phyloP scores from a whole-genome alignment of 2,113 vertebrate species.

The Struthio camelus region DNA sequence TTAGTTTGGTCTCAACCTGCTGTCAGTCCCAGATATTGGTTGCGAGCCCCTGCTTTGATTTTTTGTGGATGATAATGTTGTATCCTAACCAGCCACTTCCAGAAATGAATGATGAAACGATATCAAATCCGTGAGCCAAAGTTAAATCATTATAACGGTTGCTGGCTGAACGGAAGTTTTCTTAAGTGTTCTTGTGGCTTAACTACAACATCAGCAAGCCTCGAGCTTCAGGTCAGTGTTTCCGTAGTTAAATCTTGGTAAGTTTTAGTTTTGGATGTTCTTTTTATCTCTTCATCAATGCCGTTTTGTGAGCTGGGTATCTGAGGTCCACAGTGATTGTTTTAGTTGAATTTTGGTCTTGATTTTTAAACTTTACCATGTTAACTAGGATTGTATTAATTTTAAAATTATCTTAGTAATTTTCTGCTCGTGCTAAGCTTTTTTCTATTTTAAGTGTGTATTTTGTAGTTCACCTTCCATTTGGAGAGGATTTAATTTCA shows the following conservation, averaged over 20 bases:
- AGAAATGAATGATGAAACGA: neutral
- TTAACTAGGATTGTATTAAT: neutral
- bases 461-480: neutral
- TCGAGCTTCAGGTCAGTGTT: neutral
- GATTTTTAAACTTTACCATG: neutral
- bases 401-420: neutral
- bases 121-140: neutral
- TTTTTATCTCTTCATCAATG: neutral
- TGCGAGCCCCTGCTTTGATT: neutral
- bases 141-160: neutral
- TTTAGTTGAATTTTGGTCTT: neutral
- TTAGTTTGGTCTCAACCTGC: neutral
- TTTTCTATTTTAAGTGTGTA: neutral
- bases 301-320: neutral
- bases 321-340: neutral
- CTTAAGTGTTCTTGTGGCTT: neutral
- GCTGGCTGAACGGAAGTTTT: neutral
- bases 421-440: neutral
- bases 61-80: neutral
- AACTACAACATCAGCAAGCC: neutral
- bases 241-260: neutral
- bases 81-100: neutral
- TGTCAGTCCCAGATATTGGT: neutral
- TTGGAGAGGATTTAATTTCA: neutral
- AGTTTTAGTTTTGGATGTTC: neutral